Base-by-base conservation (phyloP, 2,113 vertebrate genomes). In the Vulpes lagopus region DNA sequence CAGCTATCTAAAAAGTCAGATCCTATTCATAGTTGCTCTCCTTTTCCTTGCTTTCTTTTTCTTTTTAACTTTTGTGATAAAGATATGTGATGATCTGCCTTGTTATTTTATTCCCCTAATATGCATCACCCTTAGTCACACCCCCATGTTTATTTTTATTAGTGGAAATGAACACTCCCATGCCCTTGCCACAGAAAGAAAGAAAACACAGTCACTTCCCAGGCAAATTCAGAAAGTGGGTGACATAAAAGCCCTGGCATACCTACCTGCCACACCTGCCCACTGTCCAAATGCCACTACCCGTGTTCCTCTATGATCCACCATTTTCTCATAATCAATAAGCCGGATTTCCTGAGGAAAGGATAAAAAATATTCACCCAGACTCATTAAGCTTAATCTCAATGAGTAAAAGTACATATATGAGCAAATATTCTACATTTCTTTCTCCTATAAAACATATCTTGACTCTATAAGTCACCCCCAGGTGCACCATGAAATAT, bases 301-400 rank as follows among this genome's bases (percentile, higher is more conserved):
- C 85, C 99, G 98, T 93, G 98, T 98, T 95, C 99, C 99, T 97
- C 99, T 99, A 59, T 99, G 98, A 83, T 99, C 99, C 84, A 99
- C 99, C 99, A 99, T 99, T 99, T 99, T 99, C 98, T 99, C 99
- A 96, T 99, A 99, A 99, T 99, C 99, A 97, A 99, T 99, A 79
- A 99, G 99, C 94, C 99, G 99, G 88, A 99, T 99, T 98, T 99
- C 99, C 99, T 99, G 98, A 94, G 97, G 96, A 98, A 94, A 95
- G 0, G 11, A 69, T 65, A 59, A 92, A 76, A 76, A 96, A 25
- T 0, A 17, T 23, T 67, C 20, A 69, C 15, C 15, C 84, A 94
- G 15, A 60, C 3, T 14, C 35, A 82, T 22, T 62, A 23, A 92
- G 22, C 3, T 97, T 88, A 93, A 84, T 65, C 57, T 79, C 23